phyloP scores from a whole-genome alignment of 1,140 invertebrate genomes.

The Aplysia californica region DNA sequence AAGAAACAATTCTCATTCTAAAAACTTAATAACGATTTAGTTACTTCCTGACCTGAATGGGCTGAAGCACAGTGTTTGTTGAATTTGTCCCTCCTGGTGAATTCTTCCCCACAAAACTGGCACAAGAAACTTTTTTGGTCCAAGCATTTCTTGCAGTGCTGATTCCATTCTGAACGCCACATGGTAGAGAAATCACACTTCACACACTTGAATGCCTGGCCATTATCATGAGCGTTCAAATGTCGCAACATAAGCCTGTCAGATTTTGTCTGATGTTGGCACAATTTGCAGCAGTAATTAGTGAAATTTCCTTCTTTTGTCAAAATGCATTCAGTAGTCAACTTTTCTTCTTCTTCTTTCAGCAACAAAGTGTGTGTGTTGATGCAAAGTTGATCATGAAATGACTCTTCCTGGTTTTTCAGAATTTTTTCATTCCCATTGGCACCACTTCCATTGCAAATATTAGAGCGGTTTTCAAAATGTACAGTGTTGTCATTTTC shows the following conservation, averaged over 20 bases:
- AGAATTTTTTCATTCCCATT: neutral
- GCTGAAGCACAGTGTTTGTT: neutral
- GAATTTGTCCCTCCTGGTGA: conserved; percentile 4
- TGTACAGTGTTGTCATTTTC: too few species aligned
- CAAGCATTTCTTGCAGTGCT: conserved; percentile 5
- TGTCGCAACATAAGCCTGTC: conserved; percentile 21
- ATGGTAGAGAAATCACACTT: neutral
- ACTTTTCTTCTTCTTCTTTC: neutral
- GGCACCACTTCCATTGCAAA: too few species aligned
- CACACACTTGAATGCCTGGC: conserved; percentile 2
- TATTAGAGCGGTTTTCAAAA: too few species aligned
- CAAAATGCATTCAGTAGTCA: conserved; percentile 1
- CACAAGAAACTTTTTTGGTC: conserved; percentile 7
- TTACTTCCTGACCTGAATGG: conserved; percentile 17
- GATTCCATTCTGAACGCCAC: conserved; percentile 23
- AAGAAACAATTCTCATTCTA: too few species aligned
- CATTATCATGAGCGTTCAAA: conserved; percentile 14
- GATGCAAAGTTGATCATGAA: too few species aligned
- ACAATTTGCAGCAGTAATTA: conserved; percentile 17
- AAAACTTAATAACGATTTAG: too few species aligned
- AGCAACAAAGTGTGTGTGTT: too few species aligned
- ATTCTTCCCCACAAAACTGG: conserved; percentile 19
- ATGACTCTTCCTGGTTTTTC: neutral
- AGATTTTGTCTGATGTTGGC: conserved; percentile 15
- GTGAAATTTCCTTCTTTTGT: neutral